These are phyloP conservation scores for Myzus persicae DNA, from an alignment of 1,140 invertebrate species.

Conservation along the genomic window DNA sequence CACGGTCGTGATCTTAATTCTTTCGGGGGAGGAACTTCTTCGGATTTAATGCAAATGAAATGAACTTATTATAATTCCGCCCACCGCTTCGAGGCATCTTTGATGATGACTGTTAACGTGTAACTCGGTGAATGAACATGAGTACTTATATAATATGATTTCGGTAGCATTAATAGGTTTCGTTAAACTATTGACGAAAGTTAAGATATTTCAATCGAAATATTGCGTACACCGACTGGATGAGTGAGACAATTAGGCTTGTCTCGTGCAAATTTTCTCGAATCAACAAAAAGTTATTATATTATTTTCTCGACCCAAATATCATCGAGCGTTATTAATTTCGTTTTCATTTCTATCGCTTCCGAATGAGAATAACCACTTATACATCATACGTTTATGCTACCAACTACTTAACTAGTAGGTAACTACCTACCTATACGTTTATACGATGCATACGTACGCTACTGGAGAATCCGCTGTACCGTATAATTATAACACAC, in stretches of 20 bases:
- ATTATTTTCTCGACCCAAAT: background rate
- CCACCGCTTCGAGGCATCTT: background rate
- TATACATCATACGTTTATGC: background rate
- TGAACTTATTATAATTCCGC: background rate
- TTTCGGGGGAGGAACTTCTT: background rate
- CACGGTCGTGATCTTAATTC: background rate
- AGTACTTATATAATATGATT: background rate
- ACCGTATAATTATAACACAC: slow-evolving; percentile 15
- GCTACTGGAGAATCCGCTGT: background rate
- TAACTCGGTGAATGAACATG: background rate
- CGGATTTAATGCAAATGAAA: slow-evolving; percentile 16
- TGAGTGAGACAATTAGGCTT: background rate
- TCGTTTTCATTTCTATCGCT: background rate
- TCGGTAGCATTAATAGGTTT: background rate
- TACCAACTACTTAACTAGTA: background rate
- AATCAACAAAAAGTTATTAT: background rate
- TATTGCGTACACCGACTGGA: background rate
- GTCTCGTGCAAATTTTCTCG: background rate
- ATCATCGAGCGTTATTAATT: background rate
- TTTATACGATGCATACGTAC: background rate
- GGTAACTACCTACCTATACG: background rate
- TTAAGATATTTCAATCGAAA: slow-evolving; percentile 19
- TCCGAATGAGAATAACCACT: background rate
- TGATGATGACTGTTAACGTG: background rate
- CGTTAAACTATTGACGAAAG: background rate